Evolutionary conservation across 2,888 invertebrate species (phyloP).

Genomic region (Amphipyra berbera): DNA sequence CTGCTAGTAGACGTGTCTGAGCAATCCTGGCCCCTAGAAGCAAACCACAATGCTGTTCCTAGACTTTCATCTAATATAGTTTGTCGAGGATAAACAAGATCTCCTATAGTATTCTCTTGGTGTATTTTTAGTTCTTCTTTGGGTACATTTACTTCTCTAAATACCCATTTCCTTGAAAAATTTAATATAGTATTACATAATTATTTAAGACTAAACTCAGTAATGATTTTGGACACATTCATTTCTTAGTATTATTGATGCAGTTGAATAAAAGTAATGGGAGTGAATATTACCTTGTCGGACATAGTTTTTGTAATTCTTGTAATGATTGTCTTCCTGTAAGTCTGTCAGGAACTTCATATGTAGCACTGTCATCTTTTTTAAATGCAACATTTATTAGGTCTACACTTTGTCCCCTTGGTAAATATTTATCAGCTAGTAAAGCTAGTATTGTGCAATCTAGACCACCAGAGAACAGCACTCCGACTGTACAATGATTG

Average conservation of each 20-base stretch:
- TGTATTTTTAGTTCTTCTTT: conserved; percentile 90
- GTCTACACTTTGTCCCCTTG: conserved; percentile 93
- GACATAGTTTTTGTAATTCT: conserved; percentile 92
- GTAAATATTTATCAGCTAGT: conserved; percentile 93
- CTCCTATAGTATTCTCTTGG: conserved; percentile 91
- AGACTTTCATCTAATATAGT: conserved; percentile 98
- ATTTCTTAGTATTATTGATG: too few relatives aligned
- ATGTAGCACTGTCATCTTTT: conserved; percentile 81
- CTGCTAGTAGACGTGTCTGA: conserved; percentile 90
- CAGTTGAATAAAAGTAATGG: too few relatives aligned
- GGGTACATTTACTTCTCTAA: conserved; percentile 94
- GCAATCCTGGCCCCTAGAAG: conserved; percentile 92
- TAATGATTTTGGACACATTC: too few relatives aligned
- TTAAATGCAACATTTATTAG: conserved; percentile 98
- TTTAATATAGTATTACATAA: neutral
- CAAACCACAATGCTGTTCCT: conserved; percentile 99
- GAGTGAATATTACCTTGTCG: conserved; percentile 81
- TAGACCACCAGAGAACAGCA: conserved; percentile 98
- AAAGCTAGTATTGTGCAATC: conserved; percentile 98
- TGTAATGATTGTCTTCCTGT: conserved; percentile 93
- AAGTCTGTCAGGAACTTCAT: conserved; percentile 95
- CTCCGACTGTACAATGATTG: conserved; percentile 92
- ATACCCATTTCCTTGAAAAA: conserved; percentile 93
- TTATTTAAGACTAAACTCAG: too few relatives aligned
- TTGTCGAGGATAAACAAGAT: conserved; percentile 95